A percentile compares a stretch with the other conserved stretches of the same genome.
Evolutionary conservation across 2,113 vertebrate species (phyloP).

Genomic region (Gyps fulvus): DNA sequence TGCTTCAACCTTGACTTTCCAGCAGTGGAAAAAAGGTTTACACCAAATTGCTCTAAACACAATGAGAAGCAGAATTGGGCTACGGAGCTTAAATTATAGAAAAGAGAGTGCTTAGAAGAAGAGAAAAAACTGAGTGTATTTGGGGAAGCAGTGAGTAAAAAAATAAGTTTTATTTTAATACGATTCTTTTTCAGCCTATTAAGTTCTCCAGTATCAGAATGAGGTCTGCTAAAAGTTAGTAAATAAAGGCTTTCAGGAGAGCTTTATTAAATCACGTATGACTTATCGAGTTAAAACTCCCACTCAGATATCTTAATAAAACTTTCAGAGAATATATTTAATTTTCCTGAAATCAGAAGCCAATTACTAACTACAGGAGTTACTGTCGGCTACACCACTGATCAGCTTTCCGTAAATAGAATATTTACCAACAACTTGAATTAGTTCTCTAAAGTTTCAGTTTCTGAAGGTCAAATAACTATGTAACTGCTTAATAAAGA

Average conservation of each 20-base stretch:
- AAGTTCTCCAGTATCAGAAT: slow-evolving; percentile 57
- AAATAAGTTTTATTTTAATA: slow-evolving; percentile 20
- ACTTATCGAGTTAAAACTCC: slow-evolving; percentile 68
- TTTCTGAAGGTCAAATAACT: slow-evolving; percentile 90
- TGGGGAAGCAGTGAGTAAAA: slow-evolving; percentile 20
- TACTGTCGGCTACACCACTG: slow-evolving; percentile 37
- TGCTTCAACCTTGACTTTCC: background rate
- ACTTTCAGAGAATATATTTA: slow-evolving; percentile 70
- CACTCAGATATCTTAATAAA: slow-evolving; percentile 73
- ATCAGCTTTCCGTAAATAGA: slow-evolving; percentile 64
- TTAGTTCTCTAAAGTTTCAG: slow-evolving; percentile 74
- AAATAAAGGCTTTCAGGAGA: slow-evolving; percentile 73
- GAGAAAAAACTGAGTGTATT: slow-evolving; percentile 7
- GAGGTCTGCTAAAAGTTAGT: slow-evolving; percentile 69
- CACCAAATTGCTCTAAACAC: background rate
- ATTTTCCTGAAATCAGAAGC: slow-evolving; percentile 72
- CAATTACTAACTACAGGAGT: slow-evolving; percentile 60
- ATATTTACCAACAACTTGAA: slow-evolving; percentile 70
- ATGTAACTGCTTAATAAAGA: slow-evolving; percentile 85
- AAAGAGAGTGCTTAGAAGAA: background rate
- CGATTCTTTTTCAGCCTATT: slow-evolving; percentile 43
- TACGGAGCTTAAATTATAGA: background rate
- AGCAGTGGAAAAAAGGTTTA: background rate
- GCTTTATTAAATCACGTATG: slow-evolving; percentile 71
- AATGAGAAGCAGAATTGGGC: background rate